Evolutionary conservation across 2,797 vertebrate species (phyloP).

Genomic region (Neoniphon sammara): DNA sequence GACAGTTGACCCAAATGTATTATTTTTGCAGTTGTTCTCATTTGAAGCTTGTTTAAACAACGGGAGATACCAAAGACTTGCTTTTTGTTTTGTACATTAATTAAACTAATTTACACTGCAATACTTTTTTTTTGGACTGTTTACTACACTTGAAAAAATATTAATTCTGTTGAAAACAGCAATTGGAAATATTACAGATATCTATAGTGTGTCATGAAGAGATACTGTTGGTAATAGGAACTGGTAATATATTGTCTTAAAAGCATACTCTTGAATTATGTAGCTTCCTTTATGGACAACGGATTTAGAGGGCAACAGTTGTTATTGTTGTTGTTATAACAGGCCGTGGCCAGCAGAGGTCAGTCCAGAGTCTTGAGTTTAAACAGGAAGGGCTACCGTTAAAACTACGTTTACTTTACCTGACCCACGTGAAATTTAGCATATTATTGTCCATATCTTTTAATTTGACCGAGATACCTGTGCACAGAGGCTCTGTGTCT

Average conservation of each 20-base stretch:
- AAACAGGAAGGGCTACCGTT: conserved; percentile 11
- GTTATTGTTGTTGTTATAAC: conserved; percentile 65
- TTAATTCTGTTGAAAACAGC: background rate
- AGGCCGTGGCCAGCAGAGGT: conserved; percentile 70
- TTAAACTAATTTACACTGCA: no score
- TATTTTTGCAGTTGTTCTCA: no score
- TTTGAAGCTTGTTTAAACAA: no score
- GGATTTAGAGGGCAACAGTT: no score
- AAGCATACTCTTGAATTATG: background rate
- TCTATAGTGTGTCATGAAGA: background rate
- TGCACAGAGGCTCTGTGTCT: background rate
- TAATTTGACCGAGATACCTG: background rate
- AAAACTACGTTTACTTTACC: background rate
- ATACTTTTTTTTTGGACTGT: no score
- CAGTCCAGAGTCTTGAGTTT: conserved; percentile 48
- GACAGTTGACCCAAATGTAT: background rate
- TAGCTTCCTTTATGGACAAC: background rate
- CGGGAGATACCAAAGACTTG: no score
- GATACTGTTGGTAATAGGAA: background rate
- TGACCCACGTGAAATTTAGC: background rate
- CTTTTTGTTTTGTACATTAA: no score
- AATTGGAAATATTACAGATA: background rate
- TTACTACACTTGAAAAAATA: no score
- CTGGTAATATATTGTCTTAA: no score
- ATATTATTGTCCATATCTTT: background rate